Base-by-base conservation (phyloP, 2,888 invertebrate species). In the Aleiodes alternator region DNA sequence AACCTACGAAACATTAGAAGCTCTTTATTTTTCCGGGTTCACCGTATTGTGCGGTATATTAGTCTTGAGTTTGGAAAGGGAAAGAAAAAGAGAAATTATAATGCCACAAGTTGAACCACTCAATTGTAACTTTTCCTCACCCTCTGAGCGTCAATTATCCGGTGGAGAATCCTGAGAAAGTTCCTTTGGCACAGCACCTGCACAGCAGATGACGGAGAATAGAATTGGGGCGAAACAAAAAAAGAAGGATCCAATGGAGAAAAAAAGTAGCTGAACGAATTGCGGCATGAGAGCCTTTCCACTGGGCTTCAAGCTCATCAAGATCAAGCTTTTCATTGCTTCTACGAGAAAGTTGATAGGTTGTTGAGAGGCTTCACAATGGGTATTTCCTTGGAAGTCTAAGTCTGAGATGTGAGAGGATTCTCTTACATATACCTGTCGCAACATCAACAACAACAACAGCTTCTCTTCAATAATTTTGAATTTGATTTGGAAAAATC, bases 121-220 rank as follows among this genome's bases (percentile, higher is more conserved):
- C 16, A 31, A 16, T 43, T 50, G 29, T 12, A 56, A 73, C 66
- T 43, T 56, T 68, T 29, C 14, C 57, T 55, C 4, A 69, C 34
- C 57, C 59, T 48, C 53, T 29, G 34, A 16, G n/a, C 51, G 56
- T 71, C 57, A 75, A 75, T 75, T 75, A 72, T 71, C 38, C 34
- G 48, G 6, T n/a, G 57, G 12, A 43, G 53, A 64, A 75, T 64
- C 57, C 61, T 55, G 11, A 38, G 23, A 55, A 75, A 64, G 64
- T 64, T 51, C 23, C 6, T 51, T 64, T 14, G 34, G 34, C 50
- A 70, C 14, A 48, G 50, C n/a, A 55, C 4, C 34, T 14, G 50
- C 34, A 29, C 31, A 29, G 31, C n/a, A 57, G 31, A 48, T 12
- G 14, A 9, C 43, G 59, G 57, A 56, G 56, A 72, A 70, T 14